Evolutionary conservation across 2,888 invertebrate genomes (phyloP), one percentile per base, ranked within the genome.

Genomic region (Adelognathus sp.): DNA sequence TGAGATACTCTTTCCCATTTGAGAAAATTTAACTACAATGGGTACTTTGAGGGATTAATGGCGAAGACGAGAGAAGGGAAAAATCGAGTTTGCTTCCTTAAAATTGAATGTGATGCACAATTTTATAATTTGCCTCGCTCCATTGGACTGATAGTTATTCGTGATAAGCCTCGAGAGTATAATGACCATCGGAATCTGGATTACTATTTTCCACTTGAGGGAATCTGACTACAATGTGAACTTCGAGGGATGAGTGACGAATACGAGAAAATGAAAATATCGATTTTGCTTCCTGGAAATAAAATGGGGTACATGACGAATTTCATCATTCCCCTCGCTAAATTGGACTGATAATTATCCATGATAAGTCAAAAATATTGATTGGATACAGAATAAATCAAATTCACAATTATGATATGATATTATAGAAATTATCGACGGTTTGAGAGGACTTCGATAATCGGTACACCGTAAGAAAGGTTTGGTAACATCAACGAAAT

Each of bases 181-280:
- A 92, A 91, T 39, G 93, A 93, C 81, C 91, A 92, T 89, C 93
- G 94, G 93, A 92, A 92, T n/a, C 87, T 93, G 44, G 93, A 93
- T 87, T 93, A 93, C 86, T 92, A 92, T 67, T 91, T 92, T 85
- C 93, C 93, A 14, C 77, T 90, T 64, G 72, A 71, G 14, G 81
- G 76, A 66, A 56, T n/a, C 58, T 31, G 14, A 41, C 18, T 18
- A 46, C n/a, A n/a, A n/a, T n/a, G n/a, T n/a, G 46, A 16, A 21
- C 46, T 46, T 46, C 16, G 7, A 16, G 31, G 70, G n/a, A 5
- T 33, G 5, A 24, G 2, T 7, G 11, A 14, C 36, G 31, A n/a
- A n/a, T 21, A 29, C 5, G 11, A 29, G 21, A 9, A n/a, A 54
- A 4, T 5, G 61, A 56, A 21, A 33, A 46, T 21, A 9, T 6